These are phyloP conservation scores for Watsonalla cultraria DNA, from an alignment of 2,888 invertebrate genomes.

Conservation along the genomic window DNA sequence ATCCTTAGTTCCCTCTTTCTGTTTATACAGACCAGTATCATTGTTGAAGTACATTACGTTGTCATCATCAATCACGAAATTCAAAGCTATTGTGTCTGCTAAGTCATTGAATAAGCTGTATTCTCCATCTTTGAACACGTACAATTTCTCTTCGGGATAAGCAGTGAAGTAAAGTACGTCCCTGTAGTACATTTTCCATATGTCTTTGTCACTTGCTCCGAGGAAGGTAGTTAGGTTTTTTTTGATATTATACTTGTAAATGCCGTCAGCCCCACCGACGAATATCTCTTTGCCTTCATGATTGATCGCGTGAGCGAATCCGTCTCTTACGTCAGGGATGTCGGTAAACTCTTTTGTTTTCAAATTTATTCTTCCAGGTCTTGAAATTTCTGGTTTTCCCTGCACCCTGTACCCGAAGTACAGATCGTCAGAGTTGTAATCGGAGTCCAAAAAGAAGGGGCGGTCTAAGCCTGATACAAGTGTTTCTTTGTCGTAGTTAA, in stretches of 20 bases:
- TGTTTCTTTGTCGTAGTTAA: neutral
- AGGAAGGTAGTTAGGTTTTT: neutral
- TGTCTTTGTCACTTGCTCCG: neutral
- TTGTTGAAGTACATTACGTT: neutral
- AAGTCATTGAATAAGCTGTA: neutral
- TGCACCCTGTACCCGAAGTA: neutral
- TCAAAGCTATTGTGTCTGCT: neutral
- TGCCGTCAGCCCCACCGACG: slow-evolving; percentile 4
- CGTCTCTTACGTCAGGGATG: neutral
- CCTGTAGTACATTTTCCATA: slow-evolving; percentile 1
- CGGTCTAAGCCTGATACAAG: neutral
- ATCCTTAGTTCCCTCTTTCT: neutral
- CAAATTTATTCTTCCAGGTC: neutral
- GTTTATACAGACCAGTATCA: neutral
- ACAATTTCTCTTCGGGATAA: neutral
- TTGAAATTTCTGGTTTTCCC: neutral
- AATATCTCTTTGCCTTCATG: neutral
- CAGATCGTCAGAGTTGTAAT: neutral
- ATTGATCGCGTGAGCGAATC: neutral
- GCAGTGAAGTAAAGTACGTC: neutral
- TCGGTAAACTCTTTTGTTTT: neutral
- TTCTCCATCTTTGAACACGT: neutral
- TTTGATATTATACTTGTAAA: slow-evolving; percentile 2
- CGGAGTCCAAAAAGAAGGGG: neutral
- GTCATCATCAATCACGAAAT: neutral